Evolutionary conservation across 2,888 invertebrate genomes (phyloP).

Genomic region (Busseola fusca): DNA sequence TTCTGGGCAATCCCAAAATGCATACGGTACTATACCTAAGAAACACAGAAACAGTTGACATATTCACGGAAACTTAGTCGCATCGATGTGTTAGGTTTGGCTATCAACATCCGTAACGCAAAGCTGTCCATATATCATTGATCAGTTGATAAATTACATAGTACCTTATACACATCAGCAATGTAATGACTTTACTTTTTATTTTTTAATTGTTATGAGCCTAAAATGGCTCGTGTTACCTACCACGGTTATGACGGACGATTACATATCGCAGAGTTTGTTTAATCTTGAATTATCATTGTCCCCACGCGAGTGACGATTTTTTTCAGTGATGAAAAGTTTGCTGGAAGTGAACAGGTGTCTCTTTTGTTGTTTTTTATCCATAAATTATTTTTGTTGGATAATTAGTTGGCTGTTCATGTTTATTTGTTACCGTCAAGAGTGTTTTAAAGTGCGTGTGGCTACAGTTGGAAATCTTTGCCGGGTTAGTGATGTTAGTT

Average conservation of each 20-base stretch:
- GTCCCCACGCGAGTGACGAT: slow-evolving; percentile 56
- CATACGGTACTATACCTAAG: not conserved
- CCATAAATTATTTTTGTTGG: slow-evolving; percentile 37
- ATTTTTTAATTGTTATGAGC: slow-evolving; percentile 33
- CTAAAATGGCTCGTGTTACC: slow-evolving; percentile 50
- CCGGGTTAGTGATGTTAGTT: slow-evolving; percentile 44
- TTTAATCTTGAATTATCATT: slow-evolving; percentile 71
- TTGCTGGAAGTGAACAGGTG: slow-evolving; percentile 60
- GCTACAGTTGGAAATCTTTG: not conserved
- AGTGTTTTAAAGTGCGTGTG: slow-evolving; percentile 36
- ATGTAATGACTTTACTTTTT: slow-evolving; percentile 5
- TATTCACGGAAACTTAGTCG: not conserved
- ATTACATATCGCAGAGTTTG: slow-evolving; percentile 70
- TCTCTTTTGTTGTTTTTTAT: slow-evolving; percentile 49
- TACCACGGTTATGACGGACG: slow-evolving; percentile 60
- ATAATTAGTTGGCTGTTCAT: slow-evolving; percentile 42
- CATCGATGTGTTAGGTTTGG: not conserved
- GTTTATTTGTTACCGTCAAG: slow-evolving; percentile 44
- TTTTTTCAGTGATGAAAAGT: slow-evolving; percentile 65
- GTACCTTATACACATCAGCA: slow-evolving; percentile 13
- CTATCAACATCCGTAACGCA: not conserved
- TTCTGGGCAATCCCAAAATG: not conserved
- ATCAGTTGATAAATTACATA: slow-evolving; percentile 2
- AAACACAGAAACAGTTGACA: not conserved
- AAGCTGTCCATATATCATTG: not conserved